Base-by-base conservation (phyloP, 2,888 invertebrate genomes). In the Unio pictorum region DNA sequence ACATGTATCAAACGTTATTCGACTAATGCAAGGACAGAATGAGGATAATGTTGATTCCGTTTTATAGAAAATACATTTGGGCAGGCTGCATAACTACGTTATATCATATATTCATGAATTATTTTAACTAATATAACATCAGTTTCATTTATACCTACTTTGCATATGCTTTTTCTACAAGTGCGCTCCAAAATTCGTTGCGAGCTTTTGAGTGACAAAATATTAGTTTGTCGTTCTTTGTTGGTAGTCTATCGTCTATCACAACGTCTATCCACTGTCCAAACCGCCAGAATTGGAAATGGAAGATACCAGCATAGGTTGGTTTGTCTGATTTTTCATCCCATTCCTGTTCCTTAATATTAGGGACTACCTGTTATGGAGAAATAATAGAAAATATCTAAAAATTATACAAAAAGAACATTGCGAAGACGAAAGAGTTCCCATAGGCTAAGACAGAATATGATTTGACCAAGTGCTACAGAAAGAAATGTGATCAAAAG, bases 81-180 rank as follows among this genome's bases (percentile, higher is more conserved):
- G 45, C 45, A 45, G 45, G 45, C 45, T 45, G 45, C 45, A 45
- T 0, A 15, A 15, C 45, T 45, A 45, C 3, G 11, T 45, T 45
- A 45, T 45, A 3, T 45, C 15, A 15, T 45, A 11, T 45, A 3
- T 45, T 45, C 45, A 45, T 11, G 45, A 45, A 45, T 15, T 45
- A 45, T 45, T 11, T 11, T 45, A 45, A 11, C 15, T 45, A 45
- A 3, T 45, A 15, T 3, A 45, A 0, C 45, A 45, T 45, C 45
- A 45, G 2, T 15, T 45, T 45, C 15, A 3, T 45, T 45, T n/a
- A 55, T 17, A 87, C 90, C 86, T 83, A 93, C 92, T 93, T 93
- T 11, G 93, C 93, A 85, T 93, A 93, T 0, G 93, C 93, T 81
- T 93, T 93, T 83, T 93, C 93, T 55, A 93, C 81, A 7, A 93